These are phyloP conservation scores for Falco biarmicus DNA, from an alignment of 2,797 vertebrate genomes.

Conservation along the genomic window DNA sequence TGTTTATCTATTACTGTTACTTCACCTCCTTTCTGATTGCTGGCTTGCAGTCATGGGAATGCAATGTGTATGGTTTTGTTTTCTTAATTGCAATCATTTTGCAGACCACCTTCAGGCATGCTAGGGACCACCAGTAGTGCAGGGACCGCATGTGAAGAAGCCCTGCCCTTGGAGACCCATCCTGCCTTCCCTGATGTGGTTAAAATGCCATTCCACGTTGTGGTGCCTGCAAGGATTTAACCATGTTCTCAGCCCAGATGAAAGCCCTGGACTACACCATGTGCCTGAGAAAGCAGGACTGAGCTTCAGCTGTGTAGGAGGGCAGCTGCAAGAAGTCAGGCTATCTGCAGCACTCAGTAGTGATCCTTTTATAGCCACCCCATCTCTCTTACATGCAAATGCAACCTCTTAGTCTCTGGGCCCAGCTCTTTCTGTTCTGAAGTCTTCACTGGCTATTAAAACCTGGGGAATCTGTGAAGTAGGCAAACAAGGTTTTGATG, in stretches of 20 bases:
- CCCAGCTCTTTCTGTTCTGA: not conserved
- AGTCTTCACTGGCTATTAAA: not conserved
- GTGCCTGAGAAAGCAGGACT: not conserved
- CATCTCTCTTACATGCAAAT: not conserved
- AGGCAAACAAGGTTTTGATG: constrained; percentile 52
- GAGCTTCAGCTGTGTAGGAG: not conserved
- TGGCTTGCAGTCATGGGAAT: not conserved
- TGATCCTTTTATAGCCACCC: not conserved
- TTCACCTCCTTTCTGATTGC: not conserved
- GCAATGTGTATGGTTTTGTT: not conserved
- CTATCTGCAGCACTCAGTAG: not conserved
- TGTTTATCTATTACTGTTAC: not conserved
- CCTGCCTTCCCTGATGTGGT: constrained; percentile 42
- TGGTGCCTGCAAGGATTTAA: not conserved
- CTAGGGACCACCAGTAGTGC: constrained; percentile 33
- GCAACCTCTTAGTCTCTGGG: not conserved
- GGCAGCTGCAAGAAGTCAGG: not conserved
- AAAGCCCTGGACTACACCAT: not conserved
- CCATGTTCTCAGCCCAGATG: not conserved
- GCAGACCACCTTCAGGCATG: constrained; percentile 21
- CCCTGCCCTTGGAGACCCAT: constrained; percentile 5
- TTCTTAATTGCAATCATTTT: constrained; percentile 5
- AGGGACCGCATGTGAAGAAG: not conserved
- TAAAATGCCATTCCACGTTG: constrained; percentile 19
- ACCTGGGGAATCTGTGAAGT: constrained; percentile 38